Conservation (phyloP, 2,888 invertebrate species). For the Netelia virgata region DNA sequence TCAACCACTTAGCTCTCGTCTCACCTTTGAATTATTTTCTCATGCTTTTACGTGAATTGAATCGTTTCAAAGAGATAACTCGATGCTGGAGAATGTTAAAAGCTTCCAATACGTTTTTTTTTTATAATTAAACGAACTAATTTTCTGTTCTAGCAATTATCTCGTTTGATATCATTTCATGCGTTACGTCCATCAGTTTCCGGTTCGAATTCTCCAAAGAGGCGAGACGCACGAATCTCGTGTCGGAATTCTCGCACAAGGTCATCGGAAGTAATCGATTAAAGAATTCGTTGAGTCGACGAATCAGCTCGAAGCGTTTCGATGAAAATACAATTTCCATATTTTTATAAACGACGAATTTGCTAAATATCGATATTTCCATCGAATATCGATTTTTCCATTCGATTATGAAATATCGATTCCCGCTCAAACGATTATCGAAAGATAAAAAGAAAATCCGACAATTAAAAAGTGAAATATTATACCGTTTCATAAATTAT, state of each 20-base stretch:
- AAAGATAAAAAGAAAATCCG: neutral
- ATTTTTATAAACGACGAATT: neutral
- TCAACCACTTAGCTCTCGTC: constrained; percentile 9
- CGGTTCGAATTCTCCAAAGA: constrained; percentile 49
- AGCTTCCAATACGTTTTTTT: neutral
- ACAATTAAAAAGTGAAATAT: neutral
- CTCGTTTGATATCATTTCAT: constrained; percentile 3
- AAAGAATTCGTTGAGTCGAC: constrained; percentile 51
- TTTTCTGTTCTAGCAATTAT: neutral
- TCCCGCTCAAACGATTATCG: neutral
- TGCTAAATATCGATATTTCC: neutral
- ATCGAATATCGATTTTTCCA: neutral
- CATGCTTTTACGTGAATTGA: constrained; percentile 15
- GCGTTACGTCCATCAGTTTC: constrained; percentile 53
- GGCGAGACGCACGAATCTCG: constrained; percentile 52
- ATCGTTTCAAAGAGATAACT: neutral
- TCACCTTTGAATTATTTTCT: constrained; percentile 11
- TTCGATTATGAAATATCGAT: neutral
- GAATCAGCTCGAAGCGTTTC: constrained; percentile 10
- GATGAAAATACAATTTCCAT: constrained; percentile 6
- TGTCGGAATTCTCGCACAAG: constrained; percentile 37
- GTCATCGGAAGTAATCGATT: constrained; percentile 62
- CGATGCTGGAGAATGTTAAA: neutral
- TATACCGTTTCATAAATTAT: neutral
- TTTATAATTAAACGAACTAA: neutral